Evolutionary conservation across 2,888 invertebrate species (phyloP).

Genomic region (Scaeva pyrastri): DNA sequence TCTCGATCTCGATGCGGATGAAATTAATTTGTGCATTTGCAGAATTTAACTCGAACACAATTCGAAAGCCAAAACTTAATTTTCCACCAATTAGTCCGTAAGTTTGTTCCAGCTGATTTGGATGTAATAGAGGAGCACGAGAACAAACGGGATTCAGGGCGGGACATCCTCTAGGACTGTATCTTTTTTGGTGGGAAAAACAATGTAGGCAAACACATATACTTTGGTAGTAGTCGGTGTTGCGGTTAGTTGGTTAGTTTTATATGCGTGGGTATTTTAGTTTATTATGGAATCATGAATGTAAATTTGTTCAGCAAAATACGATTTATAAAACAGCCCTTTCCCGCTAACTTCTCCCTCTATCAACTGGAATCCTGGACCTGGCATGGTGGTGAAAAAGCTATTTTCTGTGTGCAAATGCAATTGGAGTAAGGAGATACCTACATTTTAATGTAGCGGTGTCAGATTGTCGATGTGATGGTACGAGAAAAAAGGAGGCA

Average conservation of each 20-base stretch:
- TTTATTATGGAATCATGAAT: slow-evolving; percentile 73
- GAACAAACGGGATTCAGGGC: not conserved
- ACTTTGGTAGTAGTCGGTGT: slow-evolving; percentile 64
- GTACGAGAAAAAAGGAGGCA: not conserved
- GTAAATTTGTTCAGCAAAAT: slow-evolving; percentile 72
- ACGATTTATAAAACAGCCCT: slow-evolving; percentile 64
- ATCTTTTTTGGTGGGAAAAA: slow-evolving; percentile 41
- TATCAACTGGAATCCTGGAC: not conserved
- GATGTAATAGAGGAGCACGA: slow-evolving; percentile 14
- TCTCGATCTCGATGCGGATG: slow-evolving; percentile 40
- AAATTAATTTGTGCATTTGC: slow-evolving; percentile 74
- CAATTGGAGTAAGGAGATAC: slow-evolving; percentile 24
- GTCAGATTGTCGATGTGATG: not conserved
- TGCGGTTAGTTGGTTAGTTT: slow-evolving; percentile 69
- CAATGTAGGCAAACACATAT: slow-evolving; percentile 57
- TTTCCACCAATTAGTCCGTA: slow-evolving; percentile 81
- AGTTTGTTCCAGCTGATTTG: slow-evolving; percentile 63
- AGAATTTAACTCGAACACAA: slow-evolving; percentile 72
- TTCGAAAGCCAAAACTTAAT: slow-evolving; percentile 80
- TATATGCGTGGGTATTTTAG: slow-evolving; percentile 65
- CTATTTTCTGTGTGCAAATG: slow-evolving; percentile 61
- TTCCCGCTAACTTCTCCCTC: slow-evolving; percentile 8
- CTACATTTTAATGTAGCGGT: slow-evolving; percentile 3
- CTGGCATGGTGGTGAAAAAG: slow-evolving; percentile 40
- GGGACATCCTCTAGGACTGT: not conserved